These are phyloP conservation scores for Styela plicata DNA, from an alignment of 23 tunicate species.

Conservation along the genomic window DNA sequence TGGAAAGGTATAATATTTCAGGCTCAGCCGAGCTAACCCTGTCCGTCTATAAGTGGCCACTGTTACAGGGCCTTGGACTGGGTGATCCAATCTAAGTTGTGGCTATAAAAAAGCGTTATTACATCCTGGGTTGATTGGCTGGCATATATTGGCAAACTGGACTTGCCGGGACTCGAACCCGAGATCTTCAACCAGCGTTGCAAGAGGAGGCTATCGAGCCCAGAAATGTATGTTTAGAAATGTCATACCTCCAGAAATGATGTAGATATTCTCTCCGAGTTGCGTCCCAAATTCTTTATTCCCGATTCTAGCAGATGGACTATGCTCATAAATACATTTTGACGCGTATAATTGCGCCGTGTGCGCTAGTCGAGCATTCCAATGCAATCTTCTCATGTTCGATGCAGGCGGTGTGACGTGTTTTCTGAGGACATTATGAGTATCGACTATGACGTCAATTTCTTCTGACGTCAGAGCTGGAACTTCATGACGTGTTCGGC, in stretches of 20 bases:
- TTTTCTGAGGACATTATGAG: not conserved
- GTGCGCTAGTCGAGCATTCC: not conserved
- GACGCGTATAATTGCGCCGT: not conserved
- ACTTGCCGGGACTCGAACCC: too few species aligned
- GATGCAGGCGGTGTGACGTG: constrained; percentile 1
- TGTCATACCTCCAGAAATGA: not conserved
- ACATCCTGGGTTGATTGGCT: too few species aligned
- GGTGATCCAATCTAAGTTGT: too few species aligned
- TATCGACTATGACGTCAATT: not conserved
- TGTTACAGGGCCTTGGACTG: too few species aligned
- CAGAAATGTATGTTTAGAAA: too few species aligned
- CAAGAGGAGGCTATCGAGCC: too few species aligned
- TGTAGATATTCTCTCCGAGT: constrained; percentile 5
- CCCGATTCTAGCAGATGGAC: not conserved
- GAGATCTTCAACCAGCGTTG: too few species aligned
- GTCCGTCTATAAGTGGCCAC: too few species aligned
- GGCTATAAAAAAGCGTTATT: too few species aligned
- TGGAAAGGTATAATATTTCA: too few species aligned
- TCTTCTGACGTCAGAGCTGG: not conserved
- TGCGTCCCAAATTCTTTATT: constrained; percentile 2
- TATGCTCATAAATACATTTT: constrained; percentile 13
- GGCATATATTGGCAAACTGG: too few species aligned
- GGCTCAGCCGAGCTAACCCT: too few species aligned
- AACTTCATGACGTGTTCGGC: not conserved
- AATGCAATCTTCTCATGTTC: constrained; percentile 1